phyloP scores from a whole-genome alignment of 2,797 vertebrate genomes.

The Moxostoma hubbsi region DNA sequence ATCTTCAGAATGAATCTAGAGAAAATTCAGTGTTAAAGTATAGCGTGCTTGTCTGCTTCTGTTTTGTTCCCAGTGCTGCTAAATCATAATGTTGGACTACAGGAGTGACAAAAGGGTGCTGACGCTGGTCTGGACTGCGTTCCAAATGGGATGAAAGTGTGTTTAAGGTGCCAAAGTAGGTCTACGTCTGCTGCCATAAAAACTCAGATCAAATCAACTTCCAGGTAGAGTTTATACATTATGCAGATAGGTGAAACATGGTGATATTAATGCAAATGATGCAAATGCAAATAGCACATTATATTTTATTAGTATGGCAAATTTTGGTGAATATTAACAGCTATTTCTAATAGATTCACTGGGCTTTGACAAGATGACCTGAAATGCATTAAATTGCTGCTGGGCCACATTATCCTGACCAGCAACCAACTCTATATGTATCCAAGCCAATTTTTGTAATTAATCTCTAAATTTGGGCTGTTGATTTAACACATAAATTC shows the following conservation, averaged over 20 bases:
- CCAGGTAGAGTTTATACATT: constrained; percentile 22
- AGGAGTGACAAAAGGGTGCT: constrained; percentile 39
- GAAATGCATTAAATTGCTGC: no score
- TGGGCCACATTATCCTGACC: no score
- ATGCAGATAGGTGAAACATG: constrained; percentile 16
- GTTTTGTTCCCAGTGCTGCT: constrained; percentile 19
- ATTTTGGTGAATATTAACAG: not conserved
- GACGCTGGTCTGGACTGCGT: constrained; percentile 16
- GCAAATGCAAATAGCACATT: not conserved
- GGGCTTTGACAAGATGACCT: no score
- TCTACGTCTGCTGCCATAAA: constrained; percentile 32
- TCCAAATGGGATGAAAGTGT: constrained; percentile 43
- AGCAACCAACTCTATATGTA: no score
- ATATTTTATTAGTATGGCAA: not conserved
- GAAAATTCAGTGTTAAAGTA: constrained; percentile 13
- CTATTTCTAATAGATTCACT: no score
- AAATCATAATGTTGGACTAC: constrained; percentile 32
- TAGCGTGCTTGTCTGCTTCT: not conserved
- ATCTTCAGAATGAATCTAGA: constrained; percentile 36
- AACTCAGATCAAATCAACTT: constrained; percentile 36
- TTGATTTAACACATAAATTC: no score
- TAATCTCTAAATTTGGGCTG: no score
- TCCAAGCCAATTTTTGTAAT: no score
- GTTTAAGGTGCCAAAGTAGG: constrained; percentile 32
- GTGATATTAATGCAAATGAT: not conserved